Evolutionary conservation across 2,113 vertebrate genomes (phyloP).

Genomic region (Bambusicola thoracicus): DNA sequence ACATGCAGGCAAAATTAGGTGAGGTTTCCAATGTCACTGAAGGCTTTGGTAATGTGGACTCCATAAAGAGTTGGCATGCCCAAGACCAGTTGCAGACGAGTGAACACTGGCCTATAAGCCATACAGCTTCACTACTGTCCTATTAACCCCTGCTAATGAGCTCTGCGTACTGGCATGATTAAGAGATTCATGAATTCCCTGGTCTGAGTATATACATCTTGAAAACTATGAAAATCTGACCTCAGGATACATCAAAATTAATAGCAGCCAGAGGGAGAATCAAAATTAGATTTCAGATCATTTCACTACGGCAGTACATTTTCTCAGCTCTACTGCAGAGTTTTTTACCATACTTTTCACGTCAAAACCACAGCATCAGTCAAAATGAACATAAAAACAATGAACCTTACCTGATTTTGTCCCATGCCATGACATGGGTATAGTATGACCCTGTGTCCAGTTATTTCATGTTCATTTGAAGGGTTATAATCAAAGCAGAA

Average conservation of each 20-base stretch:
- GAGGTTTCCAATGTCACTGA: neutral
- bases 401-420: slow-evolving; percentile 91
- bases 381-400: neutral
- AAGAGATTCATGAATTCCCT: neutral
- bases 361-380: neutral
- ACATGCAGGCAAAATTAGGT: neutral
- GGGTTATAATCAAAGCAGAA: slow-evolving; percentile 97
- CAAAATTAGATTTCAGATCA: neutral
- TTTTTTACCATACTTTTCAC: neutral
- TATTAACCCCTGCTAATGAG: neutral
- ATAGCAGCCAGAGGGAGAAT: neutral
- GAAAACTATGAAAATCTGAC: neutral
- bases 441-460: slow-evolving; percentile 85
- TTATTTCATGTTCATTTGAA: slow-evolving; percentile 78
- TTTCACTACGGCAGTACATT: neutral
- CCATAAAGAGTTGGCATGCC: neutral
- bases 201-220: neutral
- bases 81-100: neutral
- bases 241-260: neutral
- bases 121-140: neutral
- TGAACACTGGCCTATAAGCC: neutral
- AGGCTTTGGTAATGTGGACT: neutral
- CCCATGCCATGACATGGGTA: slow-evolving; percentile 96
- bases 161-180: neutral
- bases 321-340: neutral